Evolutionary conservation across 2,888 invertebrate genomes (phyloP), one percentile per base, ranked within the genome.

Genomic region (Scaptomyza flava): DNA sequence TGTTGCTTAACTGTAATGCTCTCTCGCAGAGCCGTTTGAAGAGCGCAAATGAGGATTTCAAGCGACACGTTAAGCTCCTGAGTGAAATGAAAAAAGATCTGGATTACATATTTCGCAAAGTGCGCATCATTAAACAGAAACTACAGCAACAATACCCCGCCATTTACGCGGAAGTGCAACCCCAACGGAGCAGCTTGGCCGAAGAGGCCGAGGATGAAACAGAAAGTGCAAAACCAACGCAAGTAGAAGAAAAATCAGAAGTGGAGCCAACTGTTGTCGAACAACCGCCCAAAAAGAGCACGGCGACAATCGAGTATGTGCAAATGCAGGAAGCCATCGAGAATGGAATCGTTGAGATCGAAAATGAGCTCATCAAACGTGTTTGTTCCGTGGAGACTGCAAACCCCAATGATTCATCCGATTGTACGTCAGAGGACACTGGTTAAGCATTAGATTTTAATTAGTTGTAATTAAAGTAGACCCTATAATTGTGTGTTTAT

Each of bases 1-100:
- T 99, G 99, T 93, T 99, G 33, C 96, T 97, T 9, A 99, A 99
- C 91, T 99, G 99, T 91, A 98, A 98, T 91, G 96, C 97, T 17
- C 92, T 99, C n/a, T 98, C 98, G 1, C 95, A 96, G 3, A 96
- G 96, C 72, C 94, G 99, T 11, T 94, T 98, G 57, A 96, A 97
- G 88, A 95, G 95, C 20, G 98, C 98, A 0, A 95, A 95, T 8
- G 94, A 95, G 0, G 98, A 99, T 89, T 98, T 99, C 85, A 97
- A 96, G 87, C 96, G 96, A 79, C 98, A 99, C 90, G 97, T 97
- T 0, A 95, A 96, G 67, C 93, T 98, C 2, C 93, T 99, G 2
- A 92, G 95, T 8, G 98, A 98, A 62, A 98, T 98, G 96, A 97
- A 97, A 89, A 98, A 97, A 89, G 99, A 99, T 91, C 93, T 99